Evolutionary conservation across 1,140 invertebrate genomes (phyloP), one percentile per base, ranked within the genome.

Genomic region (Drosophila guanche): DNA sequence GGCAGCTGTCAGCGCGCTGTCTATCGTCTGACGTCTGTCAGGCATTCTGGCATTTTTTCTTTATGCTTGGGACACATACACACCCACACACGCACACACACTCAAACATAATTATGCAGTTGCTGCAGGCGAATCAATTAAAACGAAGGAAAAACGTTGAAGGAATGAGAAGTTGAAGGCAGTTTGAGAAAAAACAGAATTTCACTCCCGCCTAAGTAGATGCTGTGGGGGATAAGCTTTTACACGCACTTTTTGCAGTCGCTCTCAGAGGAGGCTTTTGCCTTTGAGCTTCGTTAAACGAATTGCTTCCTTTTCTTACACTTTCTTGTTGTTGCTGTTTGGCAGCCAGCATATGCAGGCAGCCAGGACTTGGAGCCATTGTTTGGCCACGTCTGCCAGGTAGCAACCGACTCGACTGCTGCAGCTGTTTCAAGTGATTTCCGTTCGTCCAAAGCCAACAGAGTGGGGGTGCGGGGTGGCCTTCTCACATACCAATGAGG

Each of bases 391-490:
- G 52, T 58, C 22, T 55, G 16, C 7, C 62, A 68, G 50, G 65
- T 58, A 12, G 23, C 75, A 71, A 68, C 60, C 56, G 55, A 37
- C 16, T 20, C 61, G 20, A 25, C 71, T 66, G 58, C 70, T 65
- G 68, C 78, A 60, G 40, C 50, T 40, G 48, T 47, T 83, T 62
- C 75, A 48, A 85, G 71, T 76, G 80, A 84, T 85, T 84, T 85
- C 80, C 80, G 67, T 47, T 62, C n/a, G 33, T 27, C 27, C 46
- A 76, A 76, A 63, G 70, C 73, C 62, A 43, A 59, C 7, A 55
- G 73, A 54, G 37, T 29, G 58, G 16, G 16, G 61, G 27, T 45
- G 37, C 61, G 16, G 16, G 61, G 27, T 45, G 42, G 55, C 56
- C 58, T 55, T 58, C 43, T 14, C 66, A 85, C 79, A 85, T 84